Percentiles rank a stretch among this genome's conserved stretches.
Conservation (phyloP, 2,113 vertebrate genomes). For the Mobula birostris region DNA sequence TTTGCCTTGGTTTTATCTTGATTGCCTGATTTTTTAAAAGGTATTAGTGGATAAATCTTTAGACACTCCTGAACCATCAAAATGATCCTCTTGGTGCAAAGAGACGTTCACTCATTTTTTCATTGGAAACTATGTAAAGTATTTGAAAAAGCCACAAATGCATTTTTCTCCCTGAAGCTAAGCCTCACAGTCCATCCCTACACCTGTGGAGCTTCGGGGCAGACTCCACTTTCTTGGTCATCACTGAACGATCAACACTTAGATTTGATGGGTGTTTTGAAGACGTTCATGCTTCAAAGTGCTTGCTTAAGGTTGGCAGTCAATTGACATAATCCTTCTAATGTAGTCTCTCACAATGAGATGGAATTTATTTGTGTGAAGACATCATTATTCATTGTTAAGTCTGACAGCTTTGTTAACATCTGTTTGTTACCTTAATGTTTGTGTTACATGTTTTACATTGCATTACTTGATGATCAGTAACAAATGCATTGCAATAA, state of each 20-base stretch:
- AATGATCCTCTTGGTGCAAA: conserved; percentile 4
- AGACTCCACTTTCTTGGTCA: conserved; percentile 40
- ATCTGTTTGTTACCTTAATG: conserved; percentile 44
- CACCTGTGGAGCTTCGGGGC: conserved; percentile 43
- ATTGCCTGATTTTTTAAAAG: background rate
- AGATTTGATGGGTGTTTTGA: conserved; percentile 42
- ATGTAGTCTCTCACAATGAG: conserved; percentile 44
- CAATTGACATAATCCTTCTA: conserved; percentile 44
- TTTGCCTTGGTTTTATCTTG: background rate
- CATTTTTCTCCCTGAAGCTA: conserved; percentile 41
- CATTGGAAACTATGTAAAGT: background rate
- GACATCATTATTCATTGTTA: conserved; percentile 42
- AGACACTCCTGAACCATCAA: background rate
- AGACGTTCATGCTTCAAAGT: conserved; percentile 42
- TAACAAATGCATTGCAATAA: conserved; percentile 33
- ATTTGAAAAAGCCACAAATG: conserved; percentile 42
- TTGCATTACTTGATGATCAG: conserved; percentile 13
- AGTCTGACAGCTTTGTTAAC: conserved; percentile 41
- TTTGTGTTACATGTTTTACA: conserved; percentile 23
- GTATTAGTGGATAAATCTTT: background rate
- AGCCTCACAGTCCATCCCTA: conserved; percentile 40
- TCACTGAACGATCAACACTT: conserved; percentile 41
- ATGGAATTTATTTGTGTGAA: conserved; percentile 37
- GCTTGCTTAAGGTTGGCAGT: conserved; percentile 46
- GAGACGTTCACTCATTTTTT: background rate